Conservation (phyloP, 2,888 invertebrate genomes). For the Philhelius pedissequus region DNA sequence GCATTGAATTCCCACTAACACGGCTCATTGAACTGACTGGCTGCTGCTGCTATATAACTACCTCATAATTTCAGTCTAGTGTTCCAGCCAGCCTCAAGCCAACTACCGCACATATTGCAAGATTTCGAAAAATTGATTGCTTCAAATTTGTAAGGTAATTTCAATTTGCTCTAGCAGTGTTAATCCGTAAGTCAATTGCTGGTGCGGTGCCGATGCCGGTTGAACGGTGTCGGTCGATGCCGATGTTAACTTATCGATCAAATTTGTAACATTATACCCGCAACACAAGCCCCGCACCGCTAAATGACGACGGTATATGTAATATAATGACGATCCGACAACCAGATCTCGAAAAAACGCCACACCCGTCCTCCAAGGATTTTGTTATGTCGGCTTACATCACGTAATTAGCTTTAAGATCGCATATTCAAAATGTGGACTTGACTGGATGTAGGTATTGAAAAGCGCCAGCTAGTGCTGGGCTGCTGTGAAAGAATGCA, state of each 20-base stretch:
- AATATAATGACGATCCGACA: slow-evolving; percentile 33
- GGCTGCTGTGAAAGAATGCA: neutral
- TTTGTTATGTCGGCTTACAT: slow-evolving; percentile 21
- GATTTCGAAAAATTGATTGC: slow-evolving; percentile 49
- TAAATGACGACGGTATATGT: neutral
- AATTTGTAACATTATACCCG: slow-evolving; percentile 56
- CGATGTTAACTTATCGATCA: slow-evolving; percentile 52
- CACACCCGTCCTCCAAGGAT: neutral
- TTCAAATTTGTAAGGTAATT: slow-evolving; percentile 38
- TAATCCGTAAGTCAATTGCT: slow-evolving; percentile 41
- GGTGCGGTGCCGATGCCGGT: no score
- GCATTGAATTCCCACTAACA: neutral
- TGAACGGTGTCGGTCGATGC: neutral
- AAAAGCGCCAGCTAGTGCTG: neutral
- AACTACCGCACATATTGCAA: slow-evolving; percentile 26
- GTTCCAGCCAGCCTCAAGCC: neutral
- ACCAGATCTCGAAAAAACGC: neutral
- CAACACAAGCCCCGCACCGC: slow-evolving; percentile 21
- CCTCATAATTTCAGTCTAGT: slow-evolving; percentile 10
- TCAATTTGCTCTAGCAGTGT: slow-evolving; percentile 22
- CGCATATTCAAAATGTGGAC: slow-evolving; percentile 39
- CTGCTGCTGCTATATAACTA: neutral
- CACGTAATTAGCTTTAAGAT: slow-evolving; percentile 55
- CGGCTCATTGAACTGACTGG: slow-evolving; percentile 1
- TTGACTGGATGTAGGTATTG: slow-evolving; percentile 6